Evolutionary conservation across 2,888 invertebrate species (phyloP).

Genomic region (Tetanocera ferruginea): DNA sequence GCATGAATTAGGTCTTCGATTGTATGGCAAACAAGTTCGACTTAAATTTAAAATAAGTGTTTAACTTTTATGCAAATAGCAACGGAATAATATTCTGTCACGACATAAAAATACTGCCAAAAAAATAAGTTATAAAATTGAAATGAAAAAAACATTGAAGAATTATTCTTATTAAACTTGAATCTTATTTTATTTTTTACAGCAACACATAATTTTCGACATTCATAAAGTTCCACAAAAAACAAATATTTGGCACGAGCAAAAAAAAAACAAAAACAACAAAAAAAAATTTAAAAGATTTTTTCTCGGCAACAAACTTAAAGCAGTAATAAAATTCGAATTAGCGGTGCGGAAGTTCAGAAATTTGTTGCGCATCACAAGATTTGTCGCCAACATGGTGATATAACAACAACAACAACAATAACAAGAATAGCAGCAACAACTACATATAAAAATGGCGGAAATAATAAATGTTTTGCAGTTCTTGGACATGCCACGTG

Average conservation of each 20-base stretch:
- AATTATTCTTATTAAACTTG: not conserved
- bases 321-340: not conserved
- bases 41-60: not conserved
- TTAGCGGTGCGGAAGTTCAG: not conserved
- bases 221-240: not conserved
- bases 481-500: not conserved
- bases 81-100: not conserved
- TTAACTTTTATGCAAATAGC: slow-evolving; percentile 1
- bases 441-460: not conserved
- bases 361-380: not conserved
- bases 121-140: not conserved
- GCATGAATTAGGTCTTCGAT: slow-evolving; percentile 1
- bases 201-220: too few species aligned
- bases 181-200: too few species aligned
- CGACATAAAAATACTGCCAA: not conserved
- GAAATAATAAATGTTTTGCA: not conserved
- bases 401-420: not conserved
- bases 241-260: not conserved
- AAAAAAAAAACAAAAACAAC: not conserved
- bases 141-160: not conserved
- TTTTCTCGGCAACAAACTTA: not conserved
- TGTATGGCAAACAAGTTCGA: slow-evolving; percentile 5
- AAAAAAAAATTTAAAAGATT: not conserved
- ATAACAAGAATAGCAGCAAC: not conserved
- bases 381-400: not conserved